Evolutionary conservation across 92 coral and sea anemone genomes (phyloP), one percentile per base, ranked within the genome.

Genomic region (Palythoa grandis): DNA sequence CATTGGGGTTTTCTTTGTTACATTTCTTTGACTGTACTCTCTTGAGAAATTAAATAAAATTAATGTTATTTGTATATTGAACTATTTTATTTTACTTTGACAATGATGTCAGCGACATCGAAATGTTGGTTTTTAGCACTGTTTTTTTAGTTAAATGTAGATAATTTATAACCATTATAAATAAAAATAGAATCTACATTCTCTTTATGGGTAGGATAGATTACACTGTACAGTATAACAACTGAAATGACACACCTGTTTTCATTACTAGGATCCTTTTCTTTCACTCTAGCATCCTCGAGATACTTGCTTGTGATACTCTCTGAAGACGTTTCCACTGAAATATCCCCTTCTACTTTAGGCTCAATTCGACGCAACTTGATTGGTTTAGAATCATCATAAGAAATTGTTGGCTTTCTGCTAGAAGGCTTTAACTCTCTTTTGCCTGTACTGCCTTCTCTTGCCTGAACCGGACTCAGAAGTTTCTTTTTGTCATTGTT

Each of bases 301-400:
- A 47, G 40, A 14, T 53, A 70, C 22, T 66, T 80, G 54, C 19
- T 78, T 7, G 67, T 77, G 13, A 67, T 65, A 24, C 69, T 83
- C 71, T 87, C 91, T 65, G 87, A 56, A 68, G 75, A 87, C 3
- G 91, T 73, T 52, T 85, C 92, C 17, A 61, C 70, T 22, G 83
- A 14, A 38, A 82, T 63, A 4, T 87, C 90, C 29, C 77, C 87
- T 25, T 76, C 75, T 9, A 89, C 54, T 67, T 94, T 94, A 4
- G 98, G 98, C 87, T 93, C 89, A 75, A 94, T 94, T 86, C 88
- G 87, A 52, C 98, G 78, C 85, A 92, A 91, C 86, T 94, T 94
- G 7, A 84, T 85, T 47, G 90, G 77, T 86, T 88, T 88, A 5
- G 79, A 40, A 9, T 90, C 93, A 69, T 52, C 86, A 19, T 56